phyloP scores from a whole-genome alignment of 2,797 vertebrate species.

The Serranus cabrilla region DNA sequence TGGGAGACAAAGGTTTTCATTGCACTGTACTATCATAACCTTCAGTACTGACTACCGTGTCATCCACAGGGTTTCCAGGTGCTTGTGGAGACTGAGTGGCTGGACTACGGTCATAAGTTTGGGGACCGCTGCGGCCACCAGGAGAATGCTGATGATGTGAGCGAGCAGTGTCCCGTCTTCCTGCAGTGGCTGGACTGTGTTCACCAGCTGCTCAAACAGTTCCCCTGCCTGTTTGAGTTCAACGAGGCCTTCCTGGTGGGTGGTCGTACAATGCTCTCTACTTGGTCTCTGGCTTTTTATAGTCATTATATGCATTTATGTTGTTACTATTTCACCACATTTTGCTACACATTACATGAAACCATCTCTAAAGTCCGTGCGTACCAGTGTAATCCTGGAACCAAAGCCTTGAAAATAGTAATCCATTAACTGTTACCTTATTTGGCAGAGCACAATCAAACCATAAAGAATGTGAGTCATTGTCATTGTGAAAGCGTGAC shows the following conservation, averaged over 20 bases:
- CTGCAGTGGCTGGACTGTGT: slow-evolving; percentile 98
- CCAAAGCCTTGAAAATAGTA: neutral
- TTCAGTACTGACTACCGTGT: neutral
- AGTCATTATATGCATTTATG: neutral
- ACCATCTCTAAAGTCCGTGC: neutral
- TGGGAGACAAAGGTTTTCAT: neutral
- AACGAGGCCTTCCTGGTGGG: slow-evolving; percentile 98
- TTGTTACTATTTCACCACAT: neutral
- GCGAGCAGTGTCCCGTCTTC: slow-evolving; percentile 98
- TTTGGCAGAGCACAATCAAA: neutral
- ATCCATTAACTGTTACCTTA: neutral
- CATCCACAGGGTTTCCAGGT: slow-evolving; percentile 94
- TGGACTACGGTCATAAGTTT: slow-evolving; percentile 98
- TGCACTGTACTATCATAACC: neutral
- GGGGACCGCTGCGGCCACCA: slow-evolving; percentile 98
- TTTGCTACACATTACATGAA: neutral
- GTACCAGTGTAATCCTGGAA: too few species aligned
- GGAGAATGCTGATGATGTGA: slow-evolving; percentile 95
- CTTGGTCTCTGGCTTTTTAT: neutral
- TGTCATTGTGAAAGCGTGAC: neutral
- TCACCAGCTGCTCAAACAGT: slow-evolving; percentile 98
- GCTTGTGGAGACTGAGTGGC: slow-evolving; percentile 96
- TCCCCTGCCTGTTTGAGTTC: slow-evolving; percentile 98
- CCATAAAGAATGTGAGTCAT: neutral
- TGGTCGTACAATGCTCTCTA: slow-evolving; percentile 15